These are phyloP conservation scores for Empis livida DNA, from an alignment of 2,888 invertebrate genomes.

Conservation along the genomic window DNA sequence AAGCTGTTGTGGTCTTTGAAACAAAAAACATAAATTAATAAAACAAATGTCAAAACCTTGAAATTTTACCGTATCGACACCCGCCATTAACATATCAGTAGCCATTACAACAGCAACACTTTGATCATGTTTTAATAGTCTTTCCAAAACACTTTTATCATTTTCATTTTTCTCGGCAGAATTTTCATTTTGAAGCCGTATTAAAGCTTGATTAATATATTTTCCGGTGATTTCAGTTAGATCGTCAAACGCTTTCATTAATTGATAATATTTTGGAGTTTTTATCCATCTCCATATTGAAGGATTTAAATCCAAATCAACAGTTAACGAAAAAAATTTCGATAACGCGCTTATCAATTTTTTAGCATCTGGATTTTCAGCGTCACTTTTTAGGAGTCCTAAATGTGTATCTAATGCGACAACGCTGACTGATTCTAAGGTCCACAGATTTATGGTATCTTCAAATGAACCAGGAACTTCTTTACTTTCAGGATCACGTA, in stretches of 20 bases:
- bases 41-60: not conserved
- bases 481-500: constrained; percentile 21
- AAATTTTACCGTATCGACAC: constrained; percentile 54
- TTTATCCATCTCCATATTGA: constrained; percentile 24
- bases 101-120: constrained; percentile 53
- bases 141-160: constrained; percentile 47
- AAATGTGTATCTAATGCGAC: constrained; percentile 34
- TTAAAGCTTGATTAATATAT: constrained; percentile 26
- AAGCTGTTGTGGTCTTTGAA: constrained; percentile 27
- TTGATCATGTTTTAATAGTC: constrained; percentile 45
- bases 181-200: constrained; percentile 17
- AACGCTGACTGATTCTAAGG: constrained; percentile 40
- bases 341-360: constrained; percentile 12
- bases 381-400: constrained; percentile 17
- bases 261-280: constrained; percentile 23
- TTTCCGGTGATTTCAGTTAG: constrained; percentile 19
- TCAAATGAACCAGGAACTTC: constrained; percentile 37
- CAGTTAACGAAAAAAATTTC: constrained; percentile 13
- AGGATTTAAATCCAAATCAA: constrained; percentile 26
- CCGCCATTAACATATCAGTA: constrained; percentile 56
- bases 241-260: constrained; percentile 20
- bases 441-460: constrained; percentile 42
- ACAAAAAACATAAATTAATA: constrained; percentile 6
- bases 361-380: constrained; percentile 13
- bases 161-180: constrained; percentile 36